phyloP scores from a whole-genome alignment of 2,888 invertebrate species.

The Drosophila antonietae region DNA sequence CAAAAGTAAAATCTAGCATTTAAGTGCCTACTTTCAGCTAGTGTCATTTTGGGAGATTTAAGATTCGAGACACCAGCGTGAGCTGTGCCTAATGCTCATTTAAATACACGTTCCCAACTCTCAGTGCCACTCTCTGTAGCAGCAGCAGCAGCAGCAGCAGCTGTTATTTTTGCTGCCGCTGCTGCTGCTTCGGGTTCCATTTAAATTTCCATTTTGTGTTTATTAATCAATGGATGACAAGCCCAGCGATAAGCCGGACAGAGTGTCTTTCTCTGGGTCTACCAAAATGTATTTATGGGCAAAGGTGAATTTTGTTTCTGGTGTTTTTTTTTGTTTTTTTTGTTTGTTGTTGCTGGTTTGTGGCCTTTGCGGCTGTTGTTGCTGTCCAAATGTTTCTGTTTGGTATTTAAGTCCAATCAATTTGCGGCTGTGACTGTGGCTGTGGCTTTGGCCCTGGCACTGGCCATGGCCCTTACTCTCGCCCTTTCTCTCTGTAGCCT shows the following conservation, averaged over 20 bases:
- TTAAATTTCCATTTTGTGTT: slow-evolving; percentile 75
- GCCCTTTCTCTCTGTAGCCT: slow-evolving; percentile 17
- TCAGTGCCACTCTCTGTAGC: slow-evolving; percentile 2
- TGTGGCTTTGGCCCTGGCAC: slow-evolving; percentile 11
- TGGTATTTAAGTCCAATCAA: slow-evolving; percentile 73
- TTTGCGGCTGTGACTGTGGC: slow-evolving; percentile 40
- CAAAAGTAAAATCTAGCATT: slow-evolving; percentile 6
- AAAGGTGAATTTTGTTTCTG: slow-evolving; percentile 8
- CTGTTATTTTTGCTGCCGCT: background rate
- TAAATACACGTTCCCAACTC: slow-evolving; percentile 38
- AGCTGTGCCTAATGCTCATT: slow-evolving; percentile 47
- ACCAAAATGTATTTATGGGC: slow-evolving; percentile 41
- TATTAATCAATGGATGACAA: slow-evolving; percentile 74
- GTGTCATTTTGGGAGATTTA: slow-evolving; percentile 21
- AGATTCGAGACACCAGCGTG: slow-evolving; percentile 29
- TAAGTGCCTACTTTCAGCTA: slow-evolving; percentile 21
- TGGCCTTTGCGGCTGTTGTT: slow-evolving; percentile 28
- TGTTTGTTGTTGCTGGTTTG: slow-evolving; percentile 2
- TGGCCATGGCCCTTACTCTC: slow-evolving; percentile 17
- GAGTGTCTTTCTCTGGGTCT: slow-evolving; percentile 18
- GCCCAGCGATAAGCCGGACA: slow-evolving; percentile 47
- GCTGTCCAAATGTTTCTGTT: slow-evolving; percentile 68
- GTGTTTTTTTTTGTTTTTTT: background rate
- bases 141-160: background rate
- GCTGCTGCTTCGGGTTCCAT: slow-evolving; percentile 36